These are phyloP conservation scores for Macrotrachela quadricornifera DNA, from an alignment of 1,140 invertebrate genomes.

Conservation along the genomic window DNA sequence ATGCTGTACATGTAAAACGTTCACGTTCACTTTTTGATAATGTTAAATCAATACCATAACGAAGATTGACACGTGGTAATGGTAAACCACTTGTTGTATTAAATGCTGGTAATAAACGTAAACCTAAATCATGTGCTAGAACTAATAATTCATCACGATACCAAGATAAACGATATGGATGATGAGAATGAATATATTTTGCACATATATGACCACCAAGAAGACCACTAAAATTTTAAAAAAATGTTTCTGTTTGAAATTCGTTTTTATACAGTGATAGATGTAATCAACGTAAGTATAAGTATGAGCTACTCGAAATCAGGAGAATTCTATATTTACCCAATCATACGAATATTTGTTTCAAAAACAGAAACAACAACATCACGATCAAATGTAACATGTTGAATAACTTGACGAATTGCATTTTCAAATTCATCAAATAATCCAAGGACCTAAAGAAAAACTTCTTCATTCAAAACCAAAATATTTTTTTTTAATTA, in stretches of 20 bases:
- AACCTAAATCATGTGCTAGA: constrained; percentile 75
- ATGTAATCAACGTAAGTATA: no score
- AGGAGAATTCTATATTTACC: no score
- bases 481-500: no score
- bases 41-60: constrained; percentile 3
- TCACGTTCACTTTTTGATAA: constrained; percentile 32
- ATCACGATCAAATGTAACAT: constrained; percentile 70
- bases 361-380: constrained; percentile 95
- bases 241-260: no score
- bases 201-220: constrained; percentile 76
- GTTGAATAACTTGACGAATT: constrained; percentile 51
- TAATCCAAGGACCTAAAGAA: constrained; percentile 43
- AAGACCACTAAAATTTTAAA: constrained; percentile 39
- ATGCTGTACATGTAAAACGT: constrained; percentile 64
- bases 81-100: constrained; percentile 94
- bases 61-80: constrained; percentile 51
- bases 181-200: constrained; percentile 50
- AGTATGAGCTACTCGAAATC: no score
- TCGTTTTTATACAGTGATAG: no score
- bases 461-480: no score
- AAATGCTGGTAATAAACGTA: constrained; percentile 74
- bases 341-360: constrained; percentile 85
- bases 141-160: constrained; percentile 68
- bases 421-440: constrained; percentile 79
- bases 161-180: constrained; percentile 52